These are phyloP conservation scores for Pararge aegeria DNA, from an alignment of 1,140 invertebrate species.

Conservation along the genomic window DNA sequence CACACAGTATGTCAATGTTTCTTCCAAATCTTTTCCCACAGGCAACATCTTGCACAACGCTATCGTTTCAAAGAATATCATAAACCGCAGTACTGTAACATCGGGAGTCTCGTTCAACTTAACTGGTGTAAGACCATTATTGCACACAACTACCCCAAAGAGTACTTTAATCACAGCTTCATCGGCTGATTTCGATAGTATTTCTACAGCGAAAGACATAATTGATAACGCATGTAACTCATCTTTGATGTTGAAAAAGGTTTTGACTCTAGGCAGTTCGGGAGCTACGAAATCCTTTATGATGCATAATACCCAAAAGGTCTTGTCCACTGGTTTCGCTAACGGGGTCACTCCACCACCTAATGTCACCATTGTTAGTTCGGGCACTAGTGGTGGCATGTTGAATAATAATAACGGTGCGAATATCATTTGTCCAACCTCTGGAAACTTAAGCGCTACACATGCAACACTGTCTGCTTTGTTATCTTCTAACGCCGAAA, in stretches of 20 bases:
- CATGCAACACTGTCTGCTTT: slow-evolving; percentile 75
- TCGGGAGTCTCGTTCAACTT: slow-evolving; percentile 63
- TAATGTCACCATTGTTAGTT: slow-evolving; percentile 72
- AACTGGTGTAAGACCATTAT: slow-evolving; percentile 49
- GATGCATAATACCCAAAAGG: slow-evolving; percentile 77
- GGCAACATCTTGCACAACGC: slow-evolving; percentile 77
- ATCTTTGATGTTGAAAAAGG: slow-evolving; percentile 77
- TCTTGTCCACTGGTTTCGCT: slow-evolving; percentile 72
- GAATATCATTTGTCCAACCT: slow-evolving; percentile 54
- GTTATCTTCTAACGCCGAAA: slow-evolving; percentile 62
- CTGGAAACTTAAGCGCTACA: slow-evolving; percentile 73
- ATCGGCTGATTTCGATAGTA: slow-evolving; percentile 55
- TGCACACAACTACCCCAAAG: slow-evolving; percentile 55
- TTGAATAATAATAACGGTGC: slow-evolving; percentile 49
- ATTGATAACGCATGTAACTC: slow-evolving; percentile 77
- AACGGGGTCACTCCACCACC: slow-evolving; percentile 62
- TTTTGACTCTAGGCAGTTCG: slow-evolving; percentile 71
- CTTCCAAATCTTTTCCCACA: slow-evolving; percentile 73
- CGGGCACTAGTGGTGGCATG: slow-evolving; percentile 53
- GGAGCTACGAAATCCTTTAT: slow-evolving; percentile 74
- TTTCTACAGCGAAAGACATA: slow-evolving; percentile 74
- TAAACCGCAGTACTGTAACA: slow-evolving; percentile 51
- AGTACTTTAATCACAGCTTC: slow-evolving; percentile 44
- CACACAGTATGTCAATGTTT: slow-evolving; percentile 69
- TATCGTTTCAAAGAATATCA: slow-evolving; percentile 72